Percentiles rank a stretch among this genome's conserved stretches.
Conservation (phyloP, 2,888 invertebrate species). For the Anthrax anthrax region DNA sequence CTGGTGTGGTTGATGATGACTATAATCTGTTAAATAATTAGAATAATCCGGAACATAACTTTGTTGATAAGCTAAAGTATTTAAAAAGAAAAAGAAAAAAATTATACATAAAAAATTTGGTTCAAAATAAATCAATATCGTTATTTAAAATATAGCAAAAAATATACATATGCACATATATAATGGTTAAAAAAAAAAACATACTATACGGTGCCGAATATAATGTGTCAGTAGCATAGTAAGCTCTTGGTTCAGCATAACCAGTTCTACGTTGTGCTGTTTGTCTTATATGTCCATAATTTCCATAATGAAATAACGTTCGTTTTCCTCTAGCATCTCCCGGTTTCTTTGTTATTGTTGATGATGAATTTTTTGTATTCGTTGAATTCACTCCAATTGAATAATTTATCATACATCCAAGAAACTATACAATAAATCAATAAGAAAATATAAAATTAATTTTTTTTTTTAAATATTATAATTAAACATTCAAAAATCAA, state of each 20-base stretch:
- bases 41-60: conserved; percentile 16
- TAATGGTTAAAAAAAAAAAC: neutral
- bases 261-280: conserved; percentile 24
- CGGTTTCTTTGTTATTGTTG: conserved; percentile 9
- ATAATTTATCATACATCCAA: neutral
- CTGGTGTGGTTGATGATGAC: conserved; percentile 14
- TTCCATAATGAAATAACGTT: conserved; percentile 27
- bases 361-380: conserved; percentile 8
- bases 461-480: neutral
- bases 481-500: neutral
- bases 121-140: neutral
- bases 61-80: conserved; percentile 3
- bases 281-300: conserved; percentile 16
- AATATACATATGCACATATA: too few relatives aligned
- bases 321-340: conserved; percentile 30
- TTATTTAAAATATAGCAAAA: too few relatives aligned
- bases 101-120: neutral
- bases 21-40: conserved; percentile 20
- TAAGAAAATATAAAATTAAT: neutral
- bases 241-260: conserved; percentile 17
- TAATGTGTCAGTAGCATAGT: conserved; percentile 20
- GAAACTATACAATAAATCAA: neutral
- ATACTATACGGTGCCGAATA: conserved; percentile 22
- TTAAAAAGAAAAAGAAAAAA: neutral
- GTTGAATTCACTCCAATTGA: conserved; percentile 1